These are phyloP conservation scores for Mobula birostris DNA, from an alignment of 2,113 vertebrate species.

Conservation along the genomic window DNA sequence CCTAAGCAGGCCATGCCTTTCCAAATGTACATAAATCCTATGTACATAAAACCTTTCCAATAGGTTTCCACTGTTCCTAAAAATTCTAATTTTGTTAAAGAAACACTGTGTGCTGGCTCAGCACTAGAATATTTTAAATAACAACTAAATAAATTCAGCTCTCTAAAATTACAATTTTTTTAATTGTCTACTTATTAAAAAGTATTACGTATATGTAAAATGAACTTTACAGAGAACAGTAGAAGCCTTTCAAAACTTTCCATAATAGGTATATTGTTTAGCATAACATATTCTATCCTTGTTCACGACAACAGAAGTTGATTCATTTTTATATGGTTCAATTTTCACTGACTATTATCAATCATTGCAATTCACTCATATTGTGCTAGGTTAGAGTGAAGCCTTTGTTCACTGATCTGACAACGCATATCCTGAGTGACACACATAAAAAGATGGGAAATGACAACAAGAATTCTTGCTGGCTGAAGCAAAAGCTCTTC, in stretches of 20 bases:
- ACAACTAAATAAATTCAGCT: neutral
- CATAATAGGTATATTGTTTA: slow-evolving; percentile 7
- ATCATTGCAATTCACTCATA: slow-evolving; percentile 10
- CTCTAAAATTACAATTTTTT: neutral
- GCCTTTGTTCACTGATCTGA: neutral
- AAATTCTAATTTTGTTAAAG: too few species aligned
- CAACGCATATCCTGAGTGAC: neutral
- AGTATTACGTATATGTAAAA: slow-evolving; percentile 8
- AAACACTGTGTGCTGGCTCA: neutral
- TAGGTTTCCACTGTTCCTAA: too few species aligned
- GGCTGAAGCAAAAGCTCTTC: neutral
- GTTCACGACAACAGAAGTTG: slow-evolving; percentile 4
- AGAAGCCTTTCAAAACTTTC: neutral
- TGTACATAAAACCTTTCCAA: too few species aligned
- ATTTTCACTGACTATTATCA: neutral
- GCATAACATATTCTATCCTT: neutral
- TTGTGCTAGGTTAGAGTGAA: neutral
- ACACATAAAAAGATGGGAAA: neutral
- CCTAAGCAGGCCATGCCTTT: too few species aligned
- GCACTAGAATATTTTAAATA: neutral
- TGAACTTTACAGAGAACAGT: neutral
- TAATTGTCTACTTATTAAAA: neutral
- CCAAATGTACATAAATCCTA: too few species aligned
- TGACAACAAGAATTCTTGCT: neutral
- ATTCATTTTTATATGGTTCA: slow-evolving; percentile 7